Evolutionary conservation across 2,888 invertebrate genomes (phyloP), one percentile per base, ranked within the genome.

Genomic region (Liopterus haemorrhoidalis): DNA sequence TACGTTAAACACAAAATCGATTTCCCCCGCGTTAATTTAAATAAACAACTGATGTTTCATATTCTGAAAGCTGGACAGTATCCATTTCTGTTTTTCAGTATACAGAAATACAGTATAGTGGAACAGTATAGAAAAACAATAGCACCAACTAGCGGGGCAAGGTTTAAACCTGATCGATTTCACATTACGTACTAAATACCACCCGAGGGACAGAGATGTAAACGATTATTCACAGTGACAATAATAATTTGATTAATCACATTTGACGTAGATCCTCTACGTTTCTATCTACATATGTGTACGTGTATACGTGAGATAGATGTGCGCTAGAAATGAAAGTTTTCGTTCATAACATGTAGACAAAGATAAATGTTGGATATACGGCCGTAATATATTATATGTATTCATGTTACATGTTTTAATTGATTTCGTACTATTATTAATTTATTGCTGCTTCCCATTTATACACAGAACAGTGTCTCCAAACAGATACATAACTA

Each of bases 181-280:
- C 42, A 47, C 47, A 47, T 41, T 47, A 47, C 40, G 47, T 42
- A 37, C 32, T 38, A 33, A 40, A 43, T 38, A 48, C 25, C 21
- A 39, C 38, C 38, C 5, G 25, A 4, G 18, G 27, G 21, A 42
- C 38, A 41, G 22, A 28, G 42, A 20, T 38, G 24, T 31, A 14
- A 24, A 40, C 56, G 54, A 56, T 56, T 54, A 56, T 57, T 52
- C 51, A 54, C 54, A 54, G 49, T 51, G 50, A 52, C 49, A 53
- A 51, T 56, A 54, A 56, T 54, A 51, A 55, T 47, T 51, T 55
- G 56, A 57, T 51, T 51, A 44, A 44, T 44, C 43, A 44, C 43
- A 41, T 41, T 41, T 41, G 41, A 41, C 19, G 33, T 18, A 5
- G 25, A 18, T 41, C 16, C 41, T 28, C 20, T 44, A 32, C 43